Conservation (phyloP, 2,797 vertebrate genomes). For the Lophura swinhoii region DNA sequence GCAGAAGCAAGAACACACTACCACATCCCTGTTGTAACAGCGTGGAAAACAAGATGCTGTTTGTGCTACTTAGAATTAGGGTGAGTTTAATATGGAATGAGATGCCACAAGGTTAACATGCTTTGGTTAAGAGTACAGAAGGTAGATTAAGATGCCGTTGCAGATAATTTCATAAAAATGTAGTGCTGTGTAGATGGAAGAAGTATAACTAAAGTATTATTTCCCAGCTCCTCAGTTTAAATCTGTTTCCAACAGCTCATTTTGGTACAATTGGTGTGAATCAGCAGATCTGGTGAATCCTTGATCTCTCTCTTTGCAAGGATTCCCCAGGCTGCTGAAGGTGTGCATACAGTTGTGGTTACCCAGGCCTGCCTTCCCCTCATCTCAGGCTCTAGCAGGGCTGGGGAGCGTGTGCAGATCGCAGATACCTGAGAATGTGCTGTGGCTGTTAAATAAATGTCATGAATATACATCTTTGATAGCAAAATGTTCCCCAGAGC, state of each 20-base stretch:
- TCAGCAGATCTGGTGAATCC: background rate
- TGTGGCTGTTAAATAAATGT: background rate
- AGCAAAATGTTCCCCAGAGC: constrained; percentile 13
- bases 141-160: background rate
- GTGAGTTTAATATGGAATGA: background rate
- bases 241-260: background rate
- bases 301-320: background rate
- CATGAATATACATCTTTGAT: constrained; percentile 23
- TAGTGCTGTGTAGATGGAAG: background rate
- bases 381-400: background rate
- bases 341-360: background rate
- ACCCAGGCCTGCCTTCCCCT: background rate
- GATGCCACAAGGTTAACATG: background rate
- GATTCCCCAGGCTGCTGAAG: background rate
- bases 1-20: background rate
- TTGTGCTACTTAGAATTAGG: background rate
- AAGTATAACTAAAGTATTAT: background rate
- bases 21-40: background rate
- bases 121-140: background rate
- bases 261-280: background rate
- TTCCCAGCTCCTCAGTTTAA: background rate
- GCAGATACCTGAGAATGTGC: background rate
- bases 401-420: background rate
- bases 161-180: background rate
- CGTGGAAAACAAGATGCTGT: background rate